Conservation (phyloP, 2,888 invertebrate species). For the Lasioglossum zephyrum region DNA sequence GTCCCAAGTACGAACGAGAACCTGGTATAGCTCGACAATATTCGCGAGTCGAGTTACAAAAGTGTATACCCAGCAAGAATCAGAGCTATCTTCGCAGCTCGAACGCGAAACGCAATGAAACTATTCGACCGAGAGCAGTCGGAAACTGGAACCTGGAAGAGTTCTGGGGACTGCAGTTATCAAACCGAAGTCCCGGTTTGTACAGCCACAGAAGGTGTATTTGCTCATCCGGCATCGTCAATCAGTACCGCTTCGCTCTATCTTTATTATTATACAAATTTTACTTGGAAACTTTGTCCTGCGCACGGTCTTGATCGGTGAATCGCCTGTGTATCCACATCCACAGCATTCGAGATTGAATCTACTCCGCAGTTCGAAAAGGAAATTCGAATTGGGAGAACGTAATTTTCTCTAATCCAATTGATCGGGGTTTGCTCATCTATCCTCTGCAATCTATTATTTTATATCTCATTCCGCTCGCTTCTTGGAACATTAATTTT, state of each 20-base stretch:
- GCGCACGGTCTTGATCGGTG: not conserved
- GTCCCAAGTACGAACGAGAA: not conserved
- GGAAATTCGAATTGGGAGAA: not conserved
- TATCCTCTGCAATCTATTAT: not conserved
- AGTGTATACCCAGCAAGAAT: slow-evolving; percentile 62
- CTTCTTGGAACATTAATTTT: not conserved
- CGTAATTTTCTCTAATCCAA: slow-evolving; percentile 8
- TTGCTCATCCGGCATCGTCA: slow-evolving; percentile 6
- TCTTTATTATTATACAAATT: slow-evolving; percentile 36
- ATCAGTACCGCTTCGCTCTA: not conserved
- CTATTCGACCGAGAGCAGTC: slow-evolving; percentile 45
- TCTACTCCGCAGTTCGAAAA: not conserved
- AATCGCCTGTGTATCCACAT: not conserved
- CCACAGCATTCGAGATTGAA: not conserved
- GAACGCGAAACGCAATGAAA: slow-evolving; percentile 42
- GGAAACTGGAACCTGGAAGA: slow-evolving; percentile 1
- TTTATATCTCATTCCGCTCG: not conserved
- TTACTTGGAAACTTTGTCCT: not conserved
- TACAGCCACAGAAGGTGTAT: not conserved
- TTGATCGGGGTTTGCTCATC: not conserved
- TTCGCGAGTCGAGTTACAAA: slow-evolving; percentile 60
- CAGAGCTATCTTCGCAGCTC: slow-evolving; percentile 30
- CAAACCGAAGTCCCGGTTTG: not conserved
- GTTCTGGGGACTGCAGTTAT: not conserved
- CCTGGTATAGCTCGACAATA: slow-evolving; percentile 35